Evolutionary conservation across 2,113 vertebrate species (phyloP).

Genomic region (Orycteropus afer): DNA sequence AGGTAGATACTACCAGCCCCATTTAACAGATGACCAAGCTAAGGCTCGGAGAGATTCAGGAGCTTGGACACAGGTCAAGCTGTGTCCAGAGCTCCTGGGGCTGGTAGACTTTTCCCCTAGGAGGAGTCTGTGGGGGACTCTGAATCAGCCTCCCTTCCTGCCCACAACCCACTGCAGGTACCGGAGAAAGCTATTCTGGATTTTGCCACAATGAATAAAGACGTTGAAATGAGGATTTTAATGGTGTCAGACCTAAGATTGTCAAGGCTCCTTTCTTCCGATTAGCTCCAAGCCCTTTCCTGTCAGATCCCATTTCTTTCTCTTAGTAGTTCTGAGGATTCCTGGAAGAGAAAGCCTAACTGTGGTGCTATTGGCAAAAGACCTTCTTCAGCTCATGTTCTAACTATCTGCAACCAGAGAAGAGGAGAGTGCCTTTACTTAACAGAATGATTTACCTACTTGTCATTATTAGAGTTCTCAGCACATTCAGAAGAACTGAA

Average conservation of each 20-base stretch:
- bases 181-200: not conserved
- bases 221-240: not conserved
- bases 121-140: not conserved
- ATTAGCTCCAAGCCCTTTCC: not conserved
- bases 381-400: not conserved
- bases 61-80: not conserved
- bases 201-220: not conserved
- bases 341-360: not conserved
- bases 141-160: not conserved
- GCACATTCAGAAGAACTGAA: too few species aligned
- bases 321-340: not conserved
- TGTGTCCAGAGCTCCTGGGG: not conserved
- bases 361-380: not conserved
- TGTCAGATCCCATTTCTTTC: not conserved
- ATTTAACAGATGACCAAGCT: not conserved
- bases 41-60: not conserved
- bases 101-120: not conserved
- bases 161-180: rapidly evolving
- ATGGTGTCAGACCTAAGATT: not conserved
- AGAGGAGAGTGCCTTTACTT: not conserved
- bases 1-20: not conserved
- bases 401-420: not conserved
- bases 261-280: not conserved
- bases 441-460: not conserved
- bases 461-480: not conserved